phyloP scores from a whole-genome alignment of 2,888 invertebrate species.

The Balanococcus diminutus region DNA sequence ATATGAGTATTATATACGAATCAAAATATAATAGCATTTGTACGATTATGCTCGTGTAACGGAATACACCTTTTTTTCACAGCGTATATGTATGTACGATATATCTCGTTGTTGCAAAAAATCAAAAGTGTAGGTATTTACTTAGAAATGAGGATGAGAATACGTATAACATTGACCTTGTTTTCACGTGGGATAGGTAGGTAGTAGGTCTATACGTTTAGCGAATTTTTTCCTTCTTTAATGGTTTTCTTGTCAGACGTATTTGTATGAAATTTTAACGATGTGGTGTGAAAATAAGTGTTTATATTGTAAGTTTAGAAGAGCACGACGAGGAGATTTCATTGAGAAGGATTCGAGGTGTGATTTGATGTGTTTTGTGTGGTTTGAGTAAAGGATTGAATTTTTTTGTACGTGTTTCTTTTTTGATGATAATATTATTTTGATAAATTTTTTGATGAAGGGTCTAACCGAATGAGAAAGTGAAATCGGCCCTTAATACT shows the following conservation, averaged over 20 bases:
- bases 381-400: too few relatives aligned
- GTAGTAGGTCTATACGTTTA: neutral
- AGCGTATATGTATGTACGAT: too few relatives aligned
- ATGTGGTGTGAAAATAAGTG: neutral
- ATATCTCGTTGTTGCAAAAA: neutral
- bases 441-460: too few relatives aligned
- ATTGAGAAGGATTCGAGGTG: neutral
- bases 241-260: neutral
- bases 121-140: neutral
- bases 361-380: neutral
- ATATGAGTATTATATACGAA: neutral
- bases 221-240: neutral
- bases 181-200: neutral
- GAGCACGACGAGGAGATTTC: neutral
- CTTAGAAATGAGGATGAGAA: conserved; percentile 4
- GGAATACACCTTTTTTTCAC: neutral
- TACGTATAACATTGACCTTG: neutral
- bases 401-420: too few relatives aligned
- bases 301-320: neutral
- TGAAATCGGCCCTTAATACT: too few relatives aligned
- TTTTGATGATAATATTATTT: too few relatives aligned
- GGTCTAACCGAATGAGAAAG: too few relatives aligned
- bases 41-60: neutral
- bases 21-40: neutral
- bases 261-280: neutral